Evolutionary conservation across 2,888 invertebrate genomes (phyloP).

Genomic region (Cephus sareptanus): DNA sequence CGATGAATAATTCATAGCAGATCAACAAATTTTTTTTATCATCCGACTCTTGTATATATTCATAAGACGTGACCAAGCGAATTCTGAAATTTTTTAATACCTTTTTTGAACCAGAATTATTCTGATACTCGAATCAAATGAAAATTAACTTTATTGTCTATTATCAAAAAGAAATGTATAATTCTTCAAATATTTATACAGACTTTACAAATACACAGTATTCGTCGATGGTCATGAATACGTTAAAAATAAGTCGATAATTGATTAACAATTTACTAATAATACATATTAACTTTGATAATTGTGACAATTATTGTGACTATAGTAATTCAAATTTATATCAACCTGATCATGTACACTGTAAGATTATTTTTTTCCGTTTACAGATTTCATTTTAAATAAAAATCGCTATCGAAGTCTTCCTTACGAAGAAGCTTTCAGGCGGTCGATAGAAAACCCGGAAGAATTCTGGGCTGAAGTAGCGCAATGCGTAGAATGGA

Average conservation of each 20-base stretch:
- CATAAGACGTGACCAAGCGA: background rate
- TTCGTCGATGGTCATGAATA: too few species aligned
- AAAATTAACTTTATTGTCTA: background rate
- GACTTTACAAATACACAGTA: too few species aligned
- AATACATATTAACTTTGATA: background rate
- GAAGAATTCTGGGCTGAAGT: slow-evolving; percentile 89
- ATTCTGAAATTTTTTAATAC: background rate
- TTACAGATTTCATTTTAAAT: slow-evolving; percentile 53
- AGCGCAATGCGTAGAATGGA: slow-evolving; percentile 82
- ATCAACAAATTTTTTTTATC: background rate
- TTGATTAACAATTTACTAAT: too few species aligned
- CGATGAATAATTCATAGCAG: slow-evolving; percentile 24
- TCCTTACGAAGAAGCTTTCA: slow-evolving; percentile 74
- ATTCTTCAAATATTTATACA: background rate
- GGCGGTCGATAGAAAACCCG: slow-evolving; percentile 79
- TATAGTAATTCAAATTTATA: background rate
- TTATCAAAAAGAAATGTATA: slow-evolving; percentile 1
- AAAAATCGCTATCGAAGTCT: slow-evolving; percentile 50
- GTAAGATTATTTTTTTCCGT: background rate
- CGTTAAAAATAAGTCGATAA: too few species aligned
- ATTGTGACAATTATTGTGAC: background rate
- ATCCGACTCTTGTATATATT: slow-evolving; percentile 14
- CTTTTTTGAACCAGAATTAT: too few species aligned
- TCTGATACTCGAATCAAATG: background rate
- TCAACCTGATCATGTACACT: background rate